Evolutionary conservation across 2,113 vertebrate genomes (phyloP), one percentile per base, ranked within the genome.

Genomic region (Dipodomys spectabilis): DNA sequence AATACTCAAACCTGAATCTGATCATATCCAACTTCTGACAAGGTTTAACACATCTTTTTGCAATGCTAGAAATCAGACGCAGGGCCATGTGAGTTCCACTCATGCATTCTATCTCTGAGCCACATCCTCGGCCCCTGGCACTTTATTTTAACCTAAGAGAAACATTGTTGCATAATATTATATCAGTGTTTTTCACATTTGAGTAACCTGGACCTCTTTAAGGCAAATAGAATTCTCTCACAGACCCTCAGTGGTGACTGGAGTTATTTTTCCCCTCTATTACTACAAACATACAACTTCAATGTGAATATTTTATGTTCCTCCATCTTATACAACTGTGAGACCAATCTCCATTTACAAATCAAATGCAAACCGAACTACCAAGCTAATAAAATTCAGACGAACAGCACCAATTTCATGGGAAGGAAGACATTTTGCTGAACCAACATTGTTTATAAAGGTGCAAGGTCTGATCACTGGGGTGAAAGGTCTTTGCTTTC

Each of bases 1-100:
- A 78, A 81, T 87, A 94, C 53, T 75, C 65, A 92, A 84, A 93
- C 35, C 39, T 84, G 27, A 90, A 82, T 90, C 39, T 88, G 78
- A 84, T 49, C 49, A 12, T 11, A 11, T 49, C 49, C 6, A 49
- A 62, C 60, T 22, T 86, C 60, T 79, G 49, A 95, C 13, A 49
- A 39, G 5, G 57, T 32, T 86, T 88, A 44, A 72, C 62, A 74
- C 22, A 83, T 80, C 22, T 79, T 75, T 83, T 16, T 74, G 22
- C 49, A 73, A 49, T 67, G 25, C 32, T 75, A 22, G 32, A 13
- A 83, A 12, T 35, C 4, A 83, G 9, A 67, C 32, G 18, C 32
- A 28, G 9, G 73, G 15, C 6, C 27, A 25, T 67, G 22, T 44
- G 10, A 2, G 69, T 49, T 88, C 79, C 28, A 60, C 82, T 32